phyloP scores from a whole-genome alignment of 2,888 invertebrate species.

The Xylocampa areola region DNA sequence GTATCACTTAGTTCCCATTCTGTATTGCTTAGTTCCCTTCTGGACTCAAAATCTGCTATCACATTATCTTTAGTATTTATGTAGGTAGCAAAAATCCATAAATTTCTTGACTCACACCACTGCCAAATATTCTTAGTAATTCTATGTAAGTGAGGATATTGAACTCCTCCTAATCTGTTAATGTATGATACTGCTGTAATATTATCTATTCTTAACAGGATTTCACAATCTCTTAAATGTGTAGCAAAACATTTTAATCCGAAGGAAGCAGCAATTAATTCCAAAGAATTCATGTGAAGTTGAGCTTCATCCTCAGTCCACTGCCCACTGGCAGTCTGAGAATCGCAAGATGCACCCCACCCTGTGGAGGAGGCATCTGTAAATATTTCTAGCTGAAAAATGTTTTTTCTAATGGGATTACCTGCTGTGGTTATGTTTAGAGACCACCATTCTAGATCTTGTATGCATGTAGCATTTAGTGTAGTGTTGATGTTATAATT shows the following conservation, averaged over 20 bases:
- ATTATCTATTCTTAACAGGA: neutral
- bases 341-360: constrained; percentile 8
- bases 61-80: constrained; percentile 8
- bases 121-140: constrained; percentile 6
- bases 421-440: neutral
- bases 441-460: no score
- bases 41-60: constrained; percentile 16
- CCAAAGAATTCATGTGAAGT: constrained; percentile 13
- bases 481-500: no score
- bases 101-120: constrained; percentile 1
- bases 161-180: no score
- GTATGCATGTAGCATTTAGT: no score
- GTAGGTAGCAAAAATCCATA: constrained; percentile 6
- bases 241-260: constrained; percentile 5
- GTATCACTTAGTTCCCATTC: constrained; percentile 4
- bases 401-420: constrained; percentile 1
- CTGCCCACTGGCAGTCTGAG: constrained; percentile 8
- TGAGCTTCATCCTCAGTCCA: constrained; percentile 7
- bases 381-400: constrained; percentile 8
- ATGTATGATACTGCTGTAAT: neutral
- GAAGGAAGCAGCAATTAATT: constrained; percentile 12
- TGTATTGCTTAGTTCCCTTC: constrained; percentile 2
- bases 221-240: neutral
- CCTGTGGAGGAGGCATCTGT: constrained; percentile 23
- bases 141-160: neutral